Evolutionary conservation across 2,888 invertebrate species (phyloP), one percentile per base, ranked within the genome.

Genomic region (Drosophila maculinotata): DNA sequence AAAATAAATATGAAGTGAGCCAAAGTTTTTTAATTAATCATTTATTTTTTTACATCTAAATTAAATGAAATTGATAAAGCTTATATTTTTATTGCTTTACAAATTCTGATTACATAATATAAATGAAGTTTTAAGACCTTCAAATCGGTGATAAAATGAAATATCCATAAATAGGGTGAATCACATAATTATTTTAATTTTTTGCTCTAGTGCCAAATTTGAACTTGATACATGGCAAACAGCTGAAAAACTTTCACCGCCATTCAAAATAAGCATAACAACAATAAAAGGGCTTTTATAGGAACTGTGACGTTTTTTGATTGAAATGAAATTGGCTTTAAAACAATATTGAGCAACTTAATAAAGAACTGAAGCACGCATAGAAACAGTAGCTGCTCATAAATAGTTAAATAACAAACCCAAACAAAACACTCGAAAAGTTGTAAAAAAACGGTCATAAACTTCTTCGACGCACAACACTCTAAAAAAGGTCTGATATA

Each of bases 371-470:
- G 25, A 36, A 17, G 3, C 20, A 26, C 10, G 12, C 15, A 15
- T 48, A 58, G 62, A 66, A 57, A 57, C 71, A 64, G 79, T 53
- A 85, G 86, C 64, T 38, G 38, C 25, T 45, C 60, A 62, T 60
- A 73, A 79, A 83, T 63, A 35, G 58, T 63, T 62, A 42, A 44
- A 53, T 59, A 71, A 60, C 41, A 66, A 69, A 58, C 35, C n/a
- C 23, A 44, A 62, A 53, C 52, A 62, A 59, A 56, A 53, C 35
- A 64, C 65, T 51, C 31, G 60, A 62, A 25, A 28, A 36, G 39
- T 62, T 69, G 75, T 76, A 80, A 79, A 56, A n/a, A 82, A 79
- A 65, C 64, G 64, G 47, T 59, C 64, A 54, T 74, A 73, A 85
- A 76, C 35, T 44, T 36, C 41, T 20, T 10, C n/a, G 1, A 12